These are phyloP conservation scores for Germaria angustata DNA, from an alignment of 2,888 invertebrate genomes.

Conservation along the genomic window DNA sequence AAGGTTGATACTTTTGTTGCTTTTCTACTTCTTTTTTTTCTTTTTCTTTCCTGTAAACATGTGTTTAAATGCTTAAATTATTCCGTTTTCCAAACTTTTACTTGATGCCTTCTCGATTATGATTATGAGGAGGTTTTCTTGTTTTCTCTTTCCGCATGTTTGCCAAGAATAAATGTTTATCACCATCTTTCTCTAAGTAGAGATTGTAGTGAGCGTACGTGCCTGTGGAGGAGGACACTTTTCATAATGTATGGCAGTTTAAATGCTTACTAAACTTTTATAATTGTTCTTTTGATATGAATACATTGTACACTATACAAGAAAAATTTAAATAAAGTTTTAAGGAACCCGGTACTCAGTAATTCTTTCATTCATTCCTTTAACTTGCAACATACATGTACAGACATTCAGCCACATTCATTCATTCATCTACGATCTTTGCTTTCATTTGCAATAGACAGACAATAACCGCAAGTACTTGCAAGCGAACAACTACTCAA, in stretches of 20 bases:
- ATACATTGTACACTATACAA: neutral
- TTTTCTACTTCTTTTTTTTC: neutral
- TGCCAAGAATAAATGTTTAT: constrained; percentile 39
- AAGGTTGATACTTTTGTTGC: constrained; percentile 22
- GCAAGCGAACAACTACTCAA: constrained; percentile 26
- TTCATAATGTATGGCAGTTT: constrained; percentile 57
- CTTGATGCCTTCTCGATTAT: constrained; percentile 36
- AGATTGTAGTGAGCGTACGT: neutral
- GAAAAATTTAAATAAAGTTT: constrained; percentile 15
- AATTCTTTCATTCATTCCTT: constrained; percentile 22
- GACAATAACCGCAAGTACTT: constrained; percentile 29
- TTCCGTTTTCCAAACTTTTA: constrained; percentile 25
- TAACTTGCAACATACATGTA: neutral
- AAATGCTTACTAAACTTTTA: constrained; percentile 62
- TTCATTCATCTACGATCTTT: constrained; percentile 13
- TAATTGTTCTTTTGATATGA: constrained; percentile 63
- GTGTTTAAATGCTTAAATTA: constrained; percentile 37
- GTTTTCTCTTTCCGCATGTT: neutral
- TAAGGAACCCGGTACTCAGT: neutral
- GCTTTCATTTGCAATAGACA: constrained; percentile 6
- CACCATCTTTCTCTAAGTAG: neutral
- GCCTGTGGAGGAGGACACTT: constrained; percentile 59
- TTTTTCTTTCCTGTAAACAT: constrained; percentile 11
- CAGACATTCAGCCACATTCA: constrained; percentile 13
- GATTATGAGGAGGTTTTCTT: constrained; percentile 15